These are phyloP conservation scores for Platyscapa corneri DNA, from an alignment of 1,140 invertebrate genomes.

Conservation along the genomic window DNA sequence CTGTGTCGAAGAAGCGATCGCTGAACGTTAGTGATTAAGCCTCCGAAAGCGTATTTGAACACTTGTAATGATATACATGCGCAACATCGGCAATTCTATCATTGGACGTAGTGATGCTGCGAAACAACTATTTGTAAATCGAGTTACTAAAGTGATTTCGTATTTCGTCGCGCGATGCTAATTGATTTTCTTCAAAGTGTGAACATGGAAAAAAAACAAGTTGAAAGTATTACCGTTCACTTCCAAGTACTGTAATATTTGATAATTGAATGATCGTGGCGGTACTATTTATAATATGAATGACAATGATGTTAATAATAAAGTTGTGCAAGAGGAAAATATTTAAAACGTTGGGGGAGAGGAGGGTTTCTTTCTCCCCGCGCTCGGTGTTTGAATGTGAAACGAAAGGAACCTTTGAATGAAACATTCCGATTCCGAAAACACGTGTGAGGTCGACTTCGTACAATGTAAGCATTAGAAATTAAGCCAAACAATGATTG, in stretches of 20 bases:
- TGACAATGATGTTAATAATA: background rate
- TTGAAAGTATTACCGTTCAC: slow-evolving; percentile 71
- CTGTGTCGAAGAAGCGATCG: no score
- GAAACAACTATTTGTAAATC: slow-evolving; percentile 1
- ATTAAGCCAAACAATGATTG: slow-evolving; percentile 55
- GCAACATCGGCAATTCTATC: background rate
- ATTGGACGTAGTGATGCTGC: background rate
- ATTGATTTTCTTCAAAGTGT: slow-evolving; percentile 1
- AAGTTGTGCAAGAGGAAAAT: slow-evolving; percentile 4
- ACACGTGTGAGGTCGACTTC: slow-evolving; percentile 35
- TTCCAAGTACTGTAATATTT: slow-evolving; percentile 66
- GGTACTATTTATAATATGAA: background rate
- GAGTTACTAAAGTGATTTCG: slow-evolving; percentile 19
- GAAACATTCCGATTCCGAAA: slow-evolving; percentile 24
- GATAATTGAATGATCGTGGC: slow-evolving; percentile 16
- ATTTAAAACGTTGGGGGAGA: slow-evolving; percentile 33
- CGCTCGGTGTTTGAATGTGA: slow-evolving; percentile 52
- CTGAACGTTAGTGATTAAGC: no score
- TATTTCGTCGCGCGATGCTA: slow-evolving; percentile 34
- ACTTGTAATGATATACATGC: background rate
- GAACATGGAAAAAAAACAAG: slow-evolving; percentile 58
- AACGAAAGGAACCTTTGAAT: slow-evolving; percentile 42
- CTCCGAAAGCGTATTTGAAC: background rate
- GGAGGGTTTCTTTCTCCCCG: no score
- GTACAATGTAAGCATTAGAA: slow-evolving; percentile 36